A percentile compares a stretch with the other conserved stretches of the same genome.
phyloP scores from a whole-genome alignment of 64 coral and sea anemone species.

The Anthopleura sola region DNA sequence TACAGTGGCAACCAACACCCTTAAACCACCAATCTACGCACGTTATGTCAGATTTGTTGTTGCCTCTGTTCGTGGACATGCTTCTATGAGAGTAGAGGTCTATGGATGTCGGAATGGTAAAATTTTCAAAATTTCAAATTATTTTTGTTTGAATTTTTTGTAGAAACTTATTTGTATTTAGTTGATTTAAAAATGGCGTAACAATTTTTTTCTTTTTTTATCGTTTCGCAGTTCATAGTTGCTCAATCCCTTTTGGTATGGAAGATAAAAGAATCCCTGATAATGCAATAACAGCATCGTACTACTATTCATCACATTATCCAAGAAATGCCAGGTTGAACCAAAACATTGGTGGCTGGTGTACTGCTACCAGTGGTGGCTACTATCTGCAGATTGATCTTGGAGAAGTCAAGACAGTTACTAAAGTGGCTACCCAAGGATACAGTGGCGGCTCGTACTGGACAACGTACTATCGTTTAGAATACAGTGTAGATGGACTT shows the following conservation, averaged over 20 bases:
- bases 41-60: constrained; percentile 14
- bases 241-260: constrained; percentile 25
- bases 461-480: constrained; percentile 31
- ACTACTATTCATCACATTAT: constrained; percentile 19
- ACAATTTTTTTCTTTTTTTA: too few relatives aligned
- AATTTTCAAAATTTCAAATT: neutral
- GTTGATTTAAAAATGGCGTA: neutral
- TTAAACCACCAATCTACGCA: neutral
- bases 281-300: constrained; percentile 25
- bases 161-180: neutral
- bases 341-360: constrained; percentile 8
- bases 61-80: neutral
- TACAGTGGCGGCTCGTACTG: constrained; percentile 25
- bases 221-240: neutral
- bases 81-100: constrained; percentile 36
- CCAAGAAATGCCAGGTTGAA: constrained; percentile 32
- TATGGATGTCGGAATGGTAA: constrained; percentile 32
- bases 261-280: constrained; percentile 42
- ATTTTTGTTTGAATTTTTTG: neutral
- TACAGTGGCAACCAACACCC: constrained; percentile 1
- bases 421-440: constrained; percentile 48
- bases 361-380: neutral
- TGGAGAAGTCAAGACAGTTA: constrained; percentile 32
- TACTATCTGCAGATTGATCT: constrained; percentile 35
- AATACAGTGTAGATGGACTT: constrained; percentile 33